These are phyloP conservation scores for Brachypodius melanocephalos DNA, from an alignment of 2,113 vertebrate species.

Conservation along the genomic window DNA sequence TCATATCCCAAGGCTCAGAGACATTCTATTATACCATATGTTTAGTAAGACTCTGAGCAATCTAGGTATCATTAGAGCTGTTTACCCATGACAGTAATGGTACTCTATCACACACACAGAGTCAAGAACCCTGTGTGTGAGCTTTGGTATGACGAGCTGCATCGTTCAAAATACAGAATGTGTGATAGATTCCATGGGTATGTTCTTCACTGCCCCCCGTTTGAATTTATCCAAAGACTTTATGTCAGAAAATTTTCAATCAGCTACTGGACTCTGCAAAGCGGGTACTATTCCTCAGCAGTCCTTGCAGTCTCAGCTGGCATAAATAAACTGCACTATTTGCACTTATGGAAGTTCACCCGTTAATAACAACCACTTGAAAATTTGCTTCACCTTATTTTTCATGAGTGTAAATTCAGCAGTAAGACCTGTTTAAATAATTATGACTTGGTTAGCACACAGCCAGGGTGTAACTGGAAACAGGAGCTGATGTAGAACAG, in stretches of 20 bases:
- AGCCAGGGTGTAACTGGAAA: background rate
- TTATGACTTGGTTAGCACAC: background rate
- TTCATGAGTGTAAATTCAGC: background rate
- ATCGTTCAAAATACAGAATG: background rate
- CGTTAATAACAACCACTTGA: background rate
- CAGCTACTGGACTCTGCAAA: background rate
- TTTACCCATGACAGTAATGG: background rate
- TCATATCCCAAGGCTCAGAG: constrained; percentile 16
- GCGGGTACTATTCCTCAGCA: background rate
- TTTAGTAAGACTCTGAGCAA: background rate
- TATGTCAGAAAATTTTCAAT: background rate
- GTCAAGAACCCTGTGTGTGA: background rate
- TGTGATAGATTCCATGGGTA: background rate
- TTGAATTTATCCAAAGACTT: background rate
- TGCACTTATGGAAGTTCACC: background rate
- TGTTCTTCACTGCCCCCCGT: background rate
- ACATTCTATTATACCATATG: background rate
- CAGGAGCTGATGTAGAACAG: background rate
- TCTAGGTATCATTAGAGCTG: background rate
- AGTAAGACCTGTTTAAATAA: background rate
- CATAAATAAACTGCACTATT: background rate
- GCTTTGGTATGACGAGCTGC: background rate
- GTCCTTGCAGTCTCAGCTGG: background rate
- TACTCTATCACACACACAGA: background rate
- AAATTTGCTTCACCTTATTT: background rate